phyloP scores from a whole-genome alignment of 2,888 invertebrate genomes.

The Drosophila cognata region DNA sequence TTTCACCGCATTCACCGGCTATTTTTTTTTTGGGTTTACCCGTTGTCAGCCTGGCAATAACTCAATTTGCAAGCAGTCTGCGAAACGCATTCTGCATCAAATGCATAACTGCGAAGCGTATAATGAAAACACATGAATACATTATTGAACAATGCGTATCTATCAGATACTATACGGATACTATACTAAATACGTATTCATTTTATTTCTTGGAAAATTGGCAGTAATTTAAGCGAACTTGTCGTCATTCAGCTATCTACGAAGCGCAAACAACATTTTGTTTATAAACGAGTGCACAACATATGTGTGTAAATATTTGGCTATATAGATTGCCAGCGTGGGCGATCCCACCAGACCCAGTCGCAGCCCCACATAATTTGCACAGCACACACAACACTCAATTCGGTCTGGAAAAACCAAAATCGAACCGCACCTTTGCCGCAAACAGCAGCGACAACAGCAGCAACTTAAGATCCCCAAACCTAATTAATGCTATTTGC shows the following conservation, averaged over 20 bases:
- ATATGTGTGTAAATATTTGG: constrained; percentile 32
- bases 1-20: constrained; percentile 4
- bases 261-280: constrained; percentile 43
- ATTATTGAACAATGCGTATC: constrained; percentile 1
- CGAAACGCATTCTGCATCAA: constrained; percentile 15
- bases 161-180: background rate
- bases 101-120: constrained; percentile 12
- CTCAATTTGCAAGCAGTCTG: constrained; percentile 53
- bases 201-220: constrained; percentile 39
- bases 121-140: background rate
- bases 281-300: constrained; percentile 59
- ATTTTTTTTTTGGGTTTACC: constrained; percentile 27
- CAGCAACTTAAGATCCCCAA: constrained; percentile 33
- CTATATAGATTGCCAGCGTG: constrained; percentile 47
- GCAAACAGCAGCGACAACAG: constrained; percentile 35
- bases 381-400: constrained; percentile 15
- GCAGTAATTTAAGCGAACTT: constrained; percentile 53
- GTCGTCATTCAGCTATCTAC: constrained; percentile 54
- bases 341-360: constrained; percentile 48
- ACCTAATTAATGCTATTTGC: constrained; percentile 55
- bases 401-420: background rate
- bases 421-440: constrained; percentile 51
- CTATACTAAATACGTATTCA: constrained; percentile 12
- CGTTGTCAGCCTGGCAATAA: constrained; percentile 32
- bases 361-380: constrained; percentile 39